Evolutionary conservation across 2,113 vertebrate genomes (phyloP).

Genomic region (Colinus virginianus): DNA sequence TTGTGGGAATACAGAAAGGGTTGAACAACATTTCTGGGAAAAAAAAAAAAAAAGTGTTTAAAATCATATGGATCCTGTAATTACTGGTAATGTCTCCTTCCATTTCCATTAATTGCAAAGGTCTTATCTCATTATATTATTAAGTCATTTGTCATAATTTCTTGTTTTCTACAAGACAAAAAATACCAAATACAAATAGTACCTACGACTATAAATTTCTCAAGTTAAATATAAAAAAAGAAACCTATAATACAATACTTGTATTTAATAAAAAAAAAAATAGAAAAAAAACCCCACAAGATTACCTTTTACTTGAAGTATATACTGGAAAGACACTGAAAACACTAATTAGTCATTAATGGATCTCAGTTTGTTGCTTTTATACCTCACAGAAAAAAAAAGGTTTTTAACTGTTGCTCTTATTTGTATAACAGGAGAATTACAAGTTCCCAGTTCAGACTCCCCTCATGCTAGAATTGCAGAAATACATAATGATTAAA

Average conservation of each 20-base stretch:
- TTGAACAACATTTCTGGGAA: neutral
- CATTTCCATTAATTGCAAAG: neutral
- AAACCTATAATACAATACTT: no score
- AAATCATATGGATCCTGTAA: neutral
- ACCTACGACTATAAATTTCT: neutral
- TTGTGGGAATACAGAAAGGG: neutral
- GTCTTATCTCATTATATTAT: neutral
- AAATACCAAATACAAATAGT: neutral
- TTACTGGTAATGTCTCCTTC: neutral
- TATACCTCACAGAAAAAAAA: slow-evolving; percentile 41
- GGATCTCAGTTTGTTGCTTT: slow-evolving; percentile 3
- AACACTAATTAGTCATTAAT: slow-evolving; percentile 40
- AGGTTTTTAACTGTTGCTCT: slow-evolving; percentile 5
- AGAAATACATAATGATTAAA: neutral
- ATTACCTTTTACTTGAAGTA: slow-evolving; percentile 10
- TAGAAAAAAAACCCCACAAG: neutral
- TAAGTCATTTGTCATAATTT: neutral
- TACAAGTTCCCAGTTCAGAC: neutral
- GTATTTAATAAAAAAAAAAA: no score
- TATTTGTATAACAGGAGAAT: slow-evolving; percentile 1
- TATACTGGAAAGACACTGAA: slow-evolving; percentile 15
- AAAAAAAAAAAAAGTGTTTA: accelerated
- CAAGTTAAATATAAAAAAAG: neutral
- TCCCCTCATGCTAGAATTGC: slow-evolving; percentile 8
- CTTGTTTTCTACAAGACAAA: neutral